Conservation (phyloP, 2,113 vertebrate genomes). For the Chaetorhynchus papuensis region DNA sequence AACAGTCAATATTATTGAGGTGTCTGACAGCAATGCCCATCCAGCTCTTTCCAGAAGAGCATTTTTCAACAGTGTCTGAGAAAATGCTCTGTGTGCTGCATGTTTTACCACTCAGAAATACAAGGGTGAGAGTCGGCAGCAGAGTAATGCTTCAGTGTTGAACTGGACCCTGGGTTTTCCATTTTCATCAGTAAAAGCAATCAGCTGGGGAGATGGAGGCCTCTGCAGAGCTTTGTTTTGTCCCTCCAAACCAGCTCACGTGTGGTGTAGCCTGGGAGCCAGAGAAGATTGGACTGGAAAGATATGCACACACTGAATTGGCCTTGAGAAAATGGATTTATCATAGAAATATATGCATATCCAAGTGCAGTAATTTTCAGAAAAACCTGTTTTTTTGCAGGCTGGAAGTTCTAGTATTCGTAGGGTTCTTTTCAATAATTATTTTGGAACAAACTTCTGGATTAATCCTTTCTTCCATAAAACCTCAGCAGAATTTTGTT, state of each 20-base stretch:
- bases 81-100: neutral
- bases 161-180: neutral
- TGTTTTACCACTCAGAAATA: neutral
- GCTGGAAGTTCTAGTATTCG: neutral
- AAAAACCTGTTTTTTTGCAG: neutral
- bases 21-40: neutral
- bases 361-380: neutral
- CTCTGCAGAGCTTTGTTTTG: neutral
- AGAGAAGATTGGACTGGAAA: neutral
- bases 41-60: neutral
- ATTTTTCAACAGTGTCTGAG: neutral
- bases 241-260: neutral
- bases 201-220: neutral
- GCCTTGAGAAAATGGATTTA: neutral
- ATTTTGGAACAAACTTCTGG: neutral
- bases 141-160: neutral
- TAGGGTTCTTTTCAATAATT: neutral
- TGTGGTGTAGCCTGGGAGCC: neutral
- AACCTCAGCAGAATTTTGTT: neutral
- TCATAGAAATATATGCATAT: neutral
- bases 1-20: rapidly evolving
- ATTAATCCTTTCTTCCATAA: neutral
- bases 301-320: neutral
- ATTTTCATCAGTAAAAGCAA: neutral
- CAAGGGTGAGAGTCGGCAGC: neutral